phyloP scores from a whole-genome alignment of 2,888 invertebrate species.

The Trissolcus japonicus region DNA sequence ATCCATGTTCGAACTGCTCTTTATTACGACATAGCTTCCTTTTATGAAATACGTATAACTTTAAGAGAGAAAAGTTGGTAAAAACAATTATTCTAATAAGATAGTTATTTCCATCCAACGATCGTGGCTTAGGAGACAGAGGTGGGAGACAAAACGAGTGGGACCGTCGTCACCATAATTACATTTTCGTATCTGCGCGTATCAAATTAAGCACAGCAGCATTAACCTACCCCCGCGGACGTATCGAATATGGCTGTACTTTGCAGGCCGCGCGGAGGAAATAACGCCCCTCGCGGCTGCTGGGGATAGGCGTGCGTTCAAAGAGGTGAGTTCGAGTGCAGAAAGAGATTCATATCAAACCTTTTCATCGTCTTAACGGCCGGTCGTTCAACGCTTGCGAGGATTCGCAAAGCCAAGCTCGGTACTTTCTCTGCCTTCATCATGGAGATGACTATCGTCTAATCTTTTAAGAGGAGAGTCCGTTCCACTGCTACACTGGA shows the following conservation, averaged over 20 bases:
- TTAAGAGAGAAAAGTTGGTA: too few relatives aligned
- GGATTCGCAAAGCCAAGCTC: slow-evolving; percentile 40
- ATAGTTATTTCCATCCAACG: slow-evolving; percentile 22
- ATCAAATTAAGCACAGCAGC: slow-evolving; percentile 53
- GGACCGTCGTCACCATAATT: slow-evolving; percentile 41
- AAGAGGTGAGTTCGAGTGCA: slow-evolving; percentile 21
- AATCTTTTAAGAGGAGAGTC: slow-evolving; percentile 58
- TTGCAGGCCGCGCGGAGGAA: slow-evolving; percentile 34
- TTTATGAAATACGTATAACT: too few relatives aligned
- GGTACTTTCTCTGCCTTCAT: slow-evolving; percentile 53
- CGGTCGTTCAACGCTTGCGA: slow-evolving; percentile 47
- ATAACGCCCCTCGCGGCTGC: slow-evolving; percentile 17
- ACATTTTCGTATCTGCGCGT: slow-evolving; percentile 49
- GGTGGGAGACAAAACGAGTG: slow-evolving; percentile 24
- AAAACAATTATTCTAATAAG: slow-evolving; percentile 5
- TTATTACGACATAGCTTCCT: too few relatives aligned
- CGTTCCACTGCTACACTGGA: slow-evolving; percentile 47
- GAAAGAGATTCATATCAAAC: slow-evolving; percentile 55
- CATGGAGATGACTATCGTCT: slow-evolving; percentile 59
- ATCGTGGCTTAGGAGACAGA: slow-evolving; percentile 31
- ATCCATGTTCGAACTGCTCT: too few relatives aligned
- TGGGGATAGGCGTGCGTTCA: background rate
- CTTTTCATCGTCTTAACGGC: slow-evolving; percentile 57
- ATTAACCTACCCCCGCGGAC: slow-evolving; percentile 39
- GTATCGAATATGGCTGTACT: slow-evolving; percentile 38